A percentile compares a stretch with the other conserved stretches of the same genome.
Evolutionary conservation across 2,113 vertebrate genomes (phyloP).

Genomic region (Grus americana): DNA sequence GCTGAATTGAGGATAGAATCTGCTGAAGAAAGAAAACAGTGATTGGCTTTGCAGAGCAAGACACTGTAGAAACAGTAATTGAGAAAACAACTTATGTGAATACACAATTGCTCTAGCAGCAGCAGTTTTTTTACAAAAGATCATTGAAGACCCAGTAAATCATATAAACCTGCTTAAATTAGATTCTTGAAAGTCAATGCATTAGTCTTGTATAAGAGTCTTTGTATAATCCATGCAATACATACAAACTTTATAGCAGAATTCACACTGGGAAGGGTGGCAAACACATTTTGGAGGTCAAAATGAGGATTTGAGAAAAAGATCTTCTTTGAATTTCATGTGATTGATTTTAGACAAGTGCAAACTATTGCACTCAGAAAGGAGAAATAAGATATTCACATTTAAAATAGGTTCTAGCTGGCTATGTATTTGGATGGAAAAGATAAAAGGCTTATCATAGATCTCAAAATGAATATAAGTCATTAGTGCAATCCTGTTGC

Average conservation of each 20-base stretch:
- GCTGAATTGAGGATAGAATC: background rate
- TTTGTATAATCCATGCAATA: background rate
- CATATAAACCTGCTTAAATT: background rate
- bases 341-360: background rate
- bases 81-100: background rate
- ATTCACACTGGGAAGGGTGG: background rate
- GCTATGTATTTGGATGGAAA: background rate
- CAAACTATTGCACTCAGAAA: background rate
- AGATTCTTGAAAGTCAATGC: background rate
- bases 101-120: background rate
- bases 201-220: background rate
- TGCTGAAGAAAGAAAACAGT: background rate
- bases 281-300: background rate
- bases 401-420: background rate
- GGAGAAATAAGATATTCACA: background rate
- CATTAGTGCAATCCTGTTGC: background rate
- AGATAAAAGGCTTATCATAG: background rate
- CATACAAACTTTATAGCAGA: background rate
- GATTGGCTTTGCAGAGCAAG: background rate
- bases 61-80: background rate
- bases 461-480: background rate
- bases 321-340: background rate
- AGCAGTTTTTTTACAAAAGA: background rate
- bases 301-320: background rate
- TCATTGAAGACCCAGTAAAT: background rate